phyloP scores from a whole-genome alignment of 2,113 vertebrate genomes.

The Ifrita kowaldi region DNA sequence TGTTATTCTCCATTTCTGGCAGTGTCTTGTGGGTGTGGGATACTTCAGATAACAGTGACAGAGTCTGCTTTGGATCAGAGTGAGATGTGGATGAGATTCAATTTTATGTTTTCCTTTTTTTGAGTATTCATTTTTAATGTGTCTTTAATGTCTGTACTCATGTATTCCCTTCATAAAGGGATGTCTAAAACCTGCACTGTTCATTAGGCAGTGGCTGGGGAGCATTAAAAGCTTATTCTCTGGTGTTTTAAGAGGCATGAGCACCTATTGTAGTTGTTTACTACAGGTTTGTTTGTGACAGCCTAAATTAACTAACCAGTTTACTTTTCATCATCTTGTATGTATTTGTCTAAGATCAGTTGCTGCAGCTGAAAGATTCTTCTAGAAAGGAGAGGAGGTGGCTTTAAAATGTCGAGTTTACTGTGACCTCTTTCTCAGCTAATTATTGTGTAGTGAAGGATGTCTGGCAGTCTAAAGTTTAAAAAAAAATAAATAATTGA shows the following conservation, averaged over 20 bases:
- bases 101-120: not conserved
- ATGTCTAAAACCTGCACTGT: not conserved
- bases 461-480: not conserved
- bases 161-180: not conserved
- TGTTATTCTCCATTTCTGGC: not conserved
- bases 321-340: constrained; percentile 1
- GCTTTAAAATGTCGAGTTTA: not conserved
- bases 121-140: not conserved
- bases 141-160: not conserved
- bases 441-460: constrained; percentile 37
- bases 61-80: not conserved
- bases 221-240: not conserved
- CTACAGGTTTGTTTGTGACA: not conserved
- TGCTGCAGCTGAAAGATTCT: not conserved
- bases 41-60: not conserved
- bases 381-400: not conserved
- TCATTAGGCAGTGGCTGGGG: not conserved
- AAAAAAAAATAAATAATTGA: constrained; percentile 12
- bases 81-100: not conserved
- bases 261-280: not conserved
- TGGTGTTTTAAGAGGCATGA: not conserved
- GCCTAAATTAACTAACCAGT: not conserved
- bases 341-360: not conserved
- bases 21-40: not conserved
- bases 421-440: not conserved